These are phyloP conservation scores for Stenurella melanura DNA, from an alignment of 2,888 invertebrate species.

Conservation along the genomic window DNA sequence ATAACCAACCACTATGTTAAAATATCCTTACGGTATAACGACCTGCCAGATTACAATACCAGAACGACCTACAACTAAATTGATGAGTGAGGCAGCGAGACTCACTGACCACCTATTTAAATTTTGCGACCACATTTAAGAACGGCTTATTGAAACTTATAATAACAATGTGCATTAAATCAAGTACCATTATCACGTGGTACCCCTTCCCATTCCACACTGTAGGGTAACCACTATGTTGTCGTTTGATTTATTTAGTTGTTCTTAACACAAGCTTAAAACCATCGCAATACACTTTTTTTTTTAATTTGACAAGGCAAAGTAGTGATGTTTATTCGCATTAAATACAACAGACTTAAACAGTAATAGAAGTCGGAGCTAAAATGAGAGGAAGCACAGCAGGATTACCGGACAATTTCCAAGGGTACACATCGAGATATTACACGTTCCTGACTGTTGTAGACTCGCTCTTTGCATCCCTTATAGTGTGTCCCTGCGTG, in stretches of 20 bases:
- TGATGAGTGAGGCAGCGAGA: not conserved
- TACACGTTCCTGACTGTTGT: slow-evolving; percentile 79
- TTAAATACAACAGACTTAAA: not conserved
- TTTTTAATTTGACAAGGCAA: not conserved
- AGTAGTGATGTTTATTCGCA: slow-evolving; percentile 17
- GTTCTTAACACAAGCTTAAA: slow-evolving; percentile 38
- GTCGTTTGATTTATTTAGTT: slow-evolving; percentile 52
- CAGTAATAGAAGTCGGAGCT: not conserved
- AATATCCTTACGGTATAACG: not conserved
- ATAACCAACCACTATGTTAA: not conserved
- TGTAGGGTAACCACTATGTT: slow-evolving; percentile 57
- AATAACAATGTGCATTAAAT: slow-evolving; percentile 36
- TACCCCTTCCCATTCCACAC: slow-evolving; percentile 39
- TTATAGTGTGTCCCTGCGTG: slow-evolving; percentile 86
- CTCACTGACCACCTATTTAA: slow-evolving; percentile 17
- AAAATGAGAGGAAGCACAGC: slow-evolving; percentile 82
- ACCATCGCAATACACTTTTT: slow-evolving; percentile 28
- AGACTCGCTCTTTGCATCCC: slow-evolving; percentile 83
- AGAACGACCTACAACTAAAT: not conserved
- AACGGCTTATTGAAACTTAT: slow-evolving; percentile 33
- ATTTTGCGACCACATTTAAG: slow-evolving; percentile 34
- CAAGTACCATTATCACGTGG: slow-evolving; percentile 47
- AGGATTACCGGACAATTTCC: slow-evolving; percentile 77
- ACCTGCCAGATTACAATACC: not conserved
- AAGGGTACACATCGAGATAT: slow-evolving; percentile 63